Conservation (phyloP, 2,797 vertebrate genomes). For the Coregonus sp. region DNA sequence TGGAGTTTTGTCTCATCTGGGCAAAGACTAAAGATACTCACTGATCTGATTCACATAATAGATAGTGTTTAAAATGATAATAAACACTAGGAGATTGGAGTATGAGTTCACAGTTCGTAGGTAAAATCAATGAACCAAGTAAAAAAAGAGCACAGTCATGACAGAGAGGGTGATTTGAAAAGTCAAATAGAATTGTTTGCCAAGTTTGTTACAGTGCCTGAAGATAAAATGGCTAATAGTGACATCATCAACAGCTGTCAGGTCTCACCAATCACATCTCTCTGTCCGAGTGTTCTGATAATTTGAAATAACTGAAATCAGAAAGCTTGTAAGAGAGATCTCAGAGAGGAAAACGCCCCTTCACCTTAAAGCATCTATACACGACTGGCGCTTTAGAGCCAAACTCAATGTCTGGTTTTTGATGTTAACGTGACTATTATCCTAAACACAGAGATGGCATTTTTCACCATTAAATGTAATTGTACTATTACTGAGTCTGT, state of each 20-base stretch:
- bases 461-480: not conserved
- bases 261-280: not conserved
- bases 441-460: not conserved
- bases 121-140: not conserved
- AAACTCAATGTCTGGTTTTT: not conserved
- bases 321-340: not conserved
- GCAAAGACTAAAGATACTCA: not conserved
- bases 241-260: not conserved
- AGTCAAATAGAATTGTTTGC: not conserved
- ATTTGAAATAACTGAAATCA: not conserved
- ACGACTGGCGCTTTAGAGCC: not conserved
- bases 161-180: not conserved
- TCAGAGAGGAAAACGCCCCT: not conserved
- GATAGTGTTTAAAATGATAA: not conserved
- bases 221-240: not conserved
- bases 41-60: not conserved
- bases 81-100: not conserved
- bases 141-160: not conserved
- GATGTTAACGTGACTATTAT: not conserved
- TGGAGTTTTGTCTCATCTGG: not conserved
- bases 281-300: conserved; percentile 4
- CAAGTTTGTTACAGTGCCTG: not conserved
- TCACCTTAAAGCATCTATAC: not conserved
- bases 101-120: not conserved
- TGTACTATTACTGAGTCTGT: not conserved